Base-by-base conservation (phyloP, 2,113 vertebrate species). In the Daphoenositta chrysoptera region DNA sequence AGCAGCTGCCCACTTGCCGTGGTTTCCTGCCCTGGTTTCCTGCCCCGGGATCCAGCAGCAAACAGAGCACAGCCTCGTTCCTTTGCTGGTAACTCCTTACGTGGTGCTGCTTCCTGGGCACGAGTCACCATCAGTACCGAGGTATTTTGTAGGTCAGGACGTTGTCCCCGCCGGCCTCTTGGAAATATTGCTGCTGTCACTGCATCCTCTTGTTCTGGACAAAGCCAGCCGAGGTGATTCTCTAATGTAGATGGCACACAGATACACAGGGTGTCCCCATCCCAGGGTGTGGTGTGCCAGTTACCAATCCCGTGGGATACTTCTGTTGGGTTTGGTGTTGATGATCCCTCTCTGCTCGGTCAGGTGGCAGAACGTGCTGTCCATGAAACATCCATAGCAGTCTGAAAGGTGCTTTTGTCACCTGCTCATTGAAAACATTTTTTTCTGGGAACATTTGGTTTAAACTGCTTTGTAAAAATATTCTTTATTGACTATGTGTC, bases 91-190 rank as follows among this genome's bases (percentile, higher is more conserved):
- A 0, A 2, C 48, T 28, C 6, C 5, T 8, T n/a, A 7, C 24
- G 0, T 13, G 31, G 11, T n/a, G 76, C 3, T 54, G 76, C 39
- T 37, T 9, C 26, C 24, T 15, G 48, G 48, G 26, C 48, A 7
- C 16, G 19, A 6, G 48, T 11, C 31, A 28, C 31, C 60, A 7
- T 23, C 48, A 9, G 0, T 6, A 10, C 27, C 1, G 2, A 19
- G 50, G 27, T 56, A 4, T 31, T 56, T 6, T 16, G 26, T 37
- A 9, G 51, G 61, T n/a, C n/a, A n/a, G n/a, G n/a, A n/a, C 19
- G 1, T 37, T 82, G 19, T 54, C 6, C 83, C 24, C 48, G 78
- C 18, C 27, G 63, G 47, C 57, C n/a, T 22, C 19, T 40, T 60
- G 69, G 51, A 54, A 31, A n/a, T 70, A 27, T 26, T 90, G 84